Percentiles rank a stretch among this genome's conserved stretches.
Conservation (phyloP, 2,113 vertebrate genomes). For the Sphaerodactylus townsendi region DNA sequence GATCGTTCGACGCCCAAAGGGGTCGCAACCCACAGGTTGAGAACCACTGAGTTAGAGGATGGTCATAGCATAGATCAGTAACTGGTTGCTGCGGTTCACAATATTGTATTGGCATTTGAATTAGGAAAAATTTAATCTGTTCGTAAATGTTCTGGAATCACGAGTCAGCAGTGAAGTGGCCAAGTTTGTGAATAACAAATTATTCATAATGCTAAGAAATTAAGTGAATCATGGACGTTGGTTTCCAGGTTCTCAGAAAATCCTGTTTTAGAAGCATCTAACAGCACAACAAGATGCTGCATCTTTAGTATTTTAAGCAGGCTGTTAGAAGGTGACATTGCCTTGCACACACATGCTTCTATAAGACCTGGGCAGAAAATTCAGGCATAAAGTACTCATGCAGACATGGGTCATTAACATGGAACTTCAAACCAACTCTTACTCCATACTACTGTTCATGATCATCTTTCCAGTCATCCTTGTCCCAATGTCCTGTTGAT, state of each 20-base stretch:
- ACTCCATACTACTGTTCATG: constrained; percentile 82
- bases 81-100: too few species aligned
- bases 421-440: constrained; percentile 55
- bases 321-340: neutral
- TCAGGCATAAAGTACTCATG: constrained; percentile 20
- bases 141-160: too few species aligned
- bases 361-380: neutral
- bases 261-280: neutral
- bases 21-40: too few species aligned
- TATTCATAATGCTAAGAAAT: too few species aligned
- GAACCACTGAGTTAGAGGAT: too few species aligned
- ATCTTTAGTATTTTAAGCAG: neutral
- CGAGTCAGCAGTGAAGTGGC: too few species aligned
- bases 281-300: neutral
- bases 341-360: neutral
- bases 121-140: too few species aligned
- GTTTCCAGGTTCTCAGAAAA: neutral
- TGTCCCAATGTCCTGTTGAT: constrained; percentile 92
- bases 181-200: too few species aligned
- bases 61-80: too few species aligned
- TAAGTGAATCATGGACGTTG: neutral
- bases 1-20: too few species aligned
- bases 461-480: constrained; percentile 86
- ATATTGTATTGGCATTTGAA: too few species aligned
- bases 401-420: constrained; percentile 32